Conservation (phyloP, 2,113 vertebrate species). For the Benitochromis conjunctus region DNA sequence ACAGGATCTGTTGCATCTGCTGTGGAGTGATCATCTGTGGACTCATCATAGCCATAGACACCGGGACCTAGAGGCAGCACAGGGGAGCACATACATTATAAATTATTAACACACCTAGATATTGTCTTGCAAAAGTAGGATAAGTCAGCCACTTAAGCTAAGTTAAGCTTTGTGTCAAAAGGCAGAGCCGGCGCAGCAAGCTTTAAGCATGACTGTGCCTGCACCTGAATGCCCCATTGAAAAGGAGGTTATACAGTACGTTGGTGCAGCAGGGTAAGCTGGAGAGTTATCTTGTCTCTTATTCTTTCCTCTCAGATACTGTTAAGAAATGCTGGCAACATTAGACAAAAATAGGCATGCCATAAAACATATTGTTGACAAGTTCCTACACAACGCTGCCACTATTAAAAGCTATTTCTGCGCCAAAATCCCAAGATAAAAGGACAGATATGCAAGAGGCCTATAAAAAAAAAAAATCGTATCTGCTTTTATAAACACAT, state of each 20-base stretch:
- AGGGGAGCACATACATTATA: neutral
- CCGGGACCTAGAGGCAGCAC: conserved; percentile 81
- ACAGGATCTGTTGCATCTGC: conserved; percentile 99
- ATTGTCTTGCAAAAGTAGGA: neutral
- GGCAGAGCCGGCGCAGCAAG: neutral
- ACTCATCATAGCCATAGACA: conserved; percentile 99
- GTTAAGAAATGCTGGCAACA: conserved; percentile 17
- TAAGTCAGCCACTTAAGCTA: neutral
- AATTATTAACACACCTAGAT: neutral
- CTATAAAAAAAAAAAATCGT: conserved; percentile 58
- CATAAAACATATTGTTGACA: conserved; percentile 29
- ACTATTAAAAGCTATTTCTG: conserved; percentile 30
- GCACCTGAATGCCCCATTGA: conserved; percentile 24
- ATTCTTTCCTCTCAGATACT: conserved; percentile 30
- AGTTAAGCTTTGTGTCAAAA: conserved; percentile 23
- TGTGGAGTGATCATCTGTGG: conserved; percentile 98
- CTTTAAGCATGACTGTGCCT: conserved; percentile 46
- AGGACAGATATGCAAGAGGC: conserved; percentile 48
- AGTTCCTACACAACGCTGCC: conserved; percentile 16
- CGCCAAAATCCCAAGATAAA: conserved; percentile 43
- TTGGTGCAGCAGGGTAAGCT: conserved; percentile 10
- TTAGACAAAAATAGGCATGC: conserved; percentile 34
- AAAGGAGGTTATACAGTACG: neutral
- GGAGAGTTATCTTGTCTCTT: conserved; percentile 13
- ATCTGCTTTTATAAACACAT: conserved; percentile 73